Evolutionary conservation across 2,888 invertebrate species (phyloP).

Genomic region (Troides oblongomaculatus): DNA sequence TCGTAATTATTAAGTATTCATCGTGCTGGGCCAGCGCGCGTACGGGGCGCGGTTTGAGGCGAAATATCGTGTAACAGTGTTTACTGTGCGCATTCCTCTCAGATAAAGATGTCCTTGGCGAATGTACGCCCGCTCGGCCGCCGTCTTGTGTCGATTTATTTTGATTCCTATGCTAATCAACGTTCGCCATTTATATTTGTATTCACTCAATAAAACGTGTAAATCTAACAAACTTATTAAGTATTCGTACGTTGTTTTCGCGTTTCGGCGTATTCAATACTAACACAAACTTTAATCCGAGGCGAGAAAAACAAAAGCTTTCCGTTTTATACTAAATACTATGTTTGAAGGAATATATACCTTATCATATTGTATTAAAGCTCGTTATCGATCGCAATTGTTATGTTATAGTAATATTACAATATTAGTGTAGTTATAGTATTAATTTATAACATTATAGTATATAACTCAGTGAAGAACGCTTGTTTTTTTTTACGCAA

Average conservation of each 20-base stretch:
- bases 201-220: slow-evolving; percentile 16
- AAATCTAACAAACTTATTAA: slow-evolving; percentile 20
- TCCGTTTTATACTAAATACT: background rate
- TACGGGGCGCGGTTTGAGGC: slow-evolving; percentile 52
- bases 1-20: slow-evolving; percentile 24
- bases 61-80: slow-evolving; percentile 67
- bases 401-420: too few relatives aligned
- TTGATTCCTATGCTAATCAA: slow-evolving; percentile 50
- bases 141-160: slow-evolving; percentile 51
- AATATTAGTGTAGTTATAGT: too few relatives aligned
- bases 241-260: slow-evolving; percentile 14
- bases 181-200: slow-evolving; percentile 8
- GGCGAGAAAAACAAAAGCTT: background rate
- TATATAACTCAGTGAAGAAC: too few relatives aligned
- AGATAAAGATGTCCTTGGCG: slow-evolving; percentile 77
- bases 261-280: slow-evolving; percentile 7
- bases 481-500: too few relatives aligned
- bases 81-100: slow-evolving; percentile 73
- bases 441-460: too few relatives aligned
- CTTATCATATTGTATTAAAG: background rate
- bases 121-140: slow-evolving; percentile 63
- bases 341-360: background rate
- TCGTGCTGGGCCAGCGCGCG: slow-evolving; percentile 36
- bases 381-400: background rate
- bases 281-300: background rate